Evolutionary conservation across 1,140 invertebrate species (phyloP).

Genomic region (Papilio polytes): DNA sequence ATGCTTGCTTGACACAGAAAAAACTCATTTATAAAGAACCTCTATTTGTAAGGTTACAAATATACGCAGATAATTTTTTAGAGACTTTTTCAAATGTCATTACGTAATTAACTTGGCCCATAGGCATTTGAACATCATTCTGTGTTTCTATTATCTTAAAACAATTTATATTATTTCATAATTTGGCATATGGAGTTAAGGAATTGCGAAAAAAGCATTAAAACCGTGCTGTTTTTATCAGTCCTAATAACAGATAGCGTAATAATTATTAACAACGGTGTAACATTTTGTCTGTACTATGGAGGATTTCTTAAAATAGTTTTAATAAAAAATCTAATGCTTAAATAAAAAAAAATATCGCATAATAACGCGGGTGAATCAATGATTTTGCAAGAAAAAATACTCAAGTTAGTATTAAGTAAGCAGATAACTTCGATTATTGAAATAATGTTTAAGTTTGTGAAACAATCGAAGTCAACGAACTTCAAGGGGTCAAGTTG

Average conservation of each 20-base stretch:
- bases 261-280: background rate
- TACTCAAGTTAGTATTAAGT: no score
- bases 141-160: conserved; percentile 10
- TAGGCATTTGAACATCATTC: background rate
- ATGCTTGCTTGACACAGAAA: background rate
- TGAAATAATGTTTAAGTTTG: background rate
- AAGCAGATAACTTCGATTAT: no score
- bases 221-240: background rate
- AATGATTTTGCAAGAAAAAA: no score
- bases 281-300: background rate
- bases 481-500: background rate
- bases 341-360: no score
- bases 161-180: conserved; percentile 21
- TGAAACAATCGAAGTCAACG: background rate
- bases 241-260: background rate
- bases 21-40: conserved; percentile 22
- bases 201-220: background rate
- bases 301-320: no score
- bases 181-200: conserved; percentile 4
- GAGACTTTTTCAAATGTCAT: conserved; percentile 8
- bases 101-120: conserved; percentile 1
- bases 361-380: no score
- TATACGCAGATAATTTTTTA: conserved; percentile 14
- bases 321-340: no score
- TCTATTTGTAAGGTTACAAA: background rate